A percentile compares a stretch with the other conserved stretches of the same genome.
These are phyloP conservation scores for Anarsia innoxiella DNA, from an alignment of 2,888 invertebrate species.

Conservation along the genomic window DNA sequence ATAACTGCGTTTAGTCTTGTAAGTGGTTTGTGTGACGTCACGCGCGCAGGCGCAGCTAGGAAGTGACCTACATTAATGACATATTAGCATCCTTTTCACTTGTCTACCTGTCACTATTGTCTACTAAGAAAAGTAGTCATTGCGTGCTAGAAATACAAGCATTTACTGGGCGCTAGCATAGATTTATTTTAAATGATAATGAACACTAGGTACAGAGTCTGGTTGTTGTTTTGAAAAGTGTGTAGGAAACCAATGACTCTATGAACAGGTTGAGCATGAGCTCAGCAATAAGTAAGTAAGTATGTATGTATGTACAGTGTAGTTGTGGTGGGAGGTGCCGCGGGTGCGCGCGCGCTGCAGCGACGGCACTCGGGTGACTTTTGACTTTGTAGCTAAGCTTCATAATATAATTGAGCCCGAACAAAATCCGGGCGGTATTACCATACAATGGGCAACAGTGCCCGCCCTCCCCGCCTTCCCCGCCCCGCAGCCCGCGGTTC, in stretches of 20 bases:
- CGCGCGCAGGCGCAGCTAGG: not conserved
- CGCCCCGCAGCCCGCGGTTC: slow-evolving; percentile 44
- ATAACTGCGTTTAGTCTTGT: no score
- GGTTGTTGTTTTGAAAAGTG: no score
- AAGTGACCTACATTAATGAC: slow-evolving; percentile 1
- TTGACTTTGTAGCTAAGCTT: slow-evolving; percentile 71
- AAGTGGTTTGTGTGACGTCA: not conserved
- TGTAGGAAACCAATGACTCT: no score
- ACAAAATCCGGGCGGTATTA: slow-evolving; percentile 72
- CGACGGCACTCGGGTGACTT: slow-evolving; percentile 65
- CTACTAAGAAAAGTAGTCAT: no score
- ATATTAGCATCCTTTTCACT: slow-evolving; percentile 3
- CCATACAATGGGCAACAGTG: slow-evolving; percentile 72
- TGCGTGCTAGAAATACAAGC: no score
- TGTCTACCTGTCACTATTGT: not conserved
- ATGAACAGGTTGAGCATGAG: no score
- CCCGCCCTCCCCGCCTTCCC: slow-evolving; percentile 34
- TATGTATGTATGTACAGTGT: slow-evolving; percentile 6
- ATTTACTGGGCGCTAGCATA: no score
- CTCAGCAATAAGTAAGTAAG: slow-evolving; percentile 17
- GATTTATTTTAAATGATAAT: no score
- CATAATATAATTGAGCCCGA: slow-evolving; percentile 74
- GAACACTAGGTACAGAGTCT: no score
- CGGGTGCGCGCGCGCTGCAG: slow-evolving; percentile 29
- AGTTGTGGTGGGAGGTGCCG: slow-evolving; percentile 13